Conservation (phyloP, 2,888 invertebrate genomes). For the Terebella lapidaria region DNA sequence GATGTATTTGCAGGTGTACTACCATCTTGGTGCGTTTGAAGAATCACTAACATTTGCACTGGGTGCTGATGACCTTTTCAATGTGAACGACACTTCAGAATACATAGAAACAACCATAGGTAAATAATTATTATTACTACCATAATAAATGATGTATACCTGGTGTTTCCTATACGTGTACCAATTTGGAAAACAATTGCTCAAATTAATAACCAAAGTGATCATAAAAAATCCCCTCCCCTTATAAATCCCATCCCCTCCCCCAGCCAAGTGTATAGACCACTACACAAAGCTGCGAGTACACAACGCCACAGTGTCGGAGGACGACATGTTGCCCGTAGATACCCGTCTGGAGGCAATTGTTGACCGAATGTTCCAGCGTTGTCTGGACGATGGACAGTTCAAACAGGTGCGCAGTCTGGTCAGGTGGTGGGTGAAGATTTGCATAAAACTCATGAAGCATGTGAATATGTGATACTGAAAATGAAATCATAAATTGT, state of each 20-base stretch:
- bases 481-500: too few species aligned
- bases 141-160: too few species aligned
- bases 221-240: too few species aligned
- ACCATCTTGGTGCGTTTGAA: slow-evolving; percentile 93
- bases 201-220: too few species aligned
- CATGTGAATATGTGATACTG: too few species aligned
- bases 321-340: slow-evolving; percentile 56
- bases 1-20: slow-evolving; percentile 86
- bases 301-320: slow-evolving; percentile 61
- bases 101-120: slow-evolving; percentile 90
- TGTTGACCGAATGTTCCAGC: slow-evolving; percentile 93
- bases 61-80: slow-evolving; percentile 89
- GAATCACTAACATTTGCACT: slow-evolving; percentile 96
- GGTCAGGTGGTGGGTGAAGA: too few species aligned
- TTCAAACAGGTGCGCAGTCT: slow-evolving; percentile 68
- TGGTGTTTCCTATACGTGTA: too few species aligned
- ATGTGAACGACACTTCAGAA: slow-evolving; percentile 87
- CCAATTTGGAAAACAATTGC: too few species aligned
- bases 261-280: slow-evolving; percentile 94
- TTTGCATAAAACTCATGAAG: too few species aligned
- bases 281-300: slow-evolving; percentile 79
- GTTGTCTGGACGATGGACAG: slow-evolving; percentile 87
- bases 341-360: slow-evolving; percentile 72
- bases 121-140: not conserved
- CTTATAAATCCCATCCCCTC: too few species aligned